Evolutionary conservation across 2,888 invertebrate species (phyloP).

Genomic region (Ectemnius cavifrons): DNA sequence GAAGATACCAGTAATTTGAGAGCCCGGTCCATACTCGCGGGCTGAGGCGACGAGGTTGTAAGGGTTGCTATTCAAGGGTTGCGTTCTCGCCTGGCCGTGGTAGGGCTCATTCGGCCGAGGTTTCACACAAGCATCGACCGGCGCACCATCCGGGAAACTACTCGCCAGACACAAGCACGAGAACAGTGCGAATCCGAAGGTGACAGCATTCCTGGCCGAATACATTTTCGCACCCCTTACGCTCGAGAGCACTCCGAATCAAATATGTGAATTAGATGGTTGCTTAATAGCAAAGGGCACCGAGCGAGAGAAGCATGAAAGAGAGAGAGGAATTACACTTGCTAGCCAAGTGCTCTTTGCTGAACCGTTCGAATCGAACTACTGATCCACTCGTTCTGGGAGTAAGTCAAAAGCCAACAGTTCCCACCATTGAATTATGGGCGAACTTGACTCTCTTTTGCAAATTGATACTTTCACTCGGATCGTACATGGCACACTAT

Average conservation of each 20-base stretch:
- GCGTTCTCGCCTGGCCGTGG: slow-evolving; percentile 86
- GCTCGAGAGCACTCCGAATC: background rate
- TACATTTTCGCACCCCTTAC: slow-evolving; percentile 26
- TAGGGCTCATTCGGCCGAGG: slow-evolving; percentile 87
- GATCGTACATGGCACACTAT: too few relatives aligned
- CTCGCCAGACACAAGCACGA: slow-evolving; percentile 60
- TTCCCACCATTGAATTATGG: slow-evolving; percentile 58
- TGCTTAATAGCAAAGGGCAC: background rate
- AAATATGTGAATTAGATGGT: too few relatives aligned
- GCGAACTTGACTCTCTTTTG: slow-evolving; percentile 58
- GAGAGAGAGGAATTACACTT: slow-evolving; percentile 9
- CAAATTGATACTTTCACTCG: slow-evolving; percentile 73
- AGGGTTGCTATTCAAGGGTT: slow-evolving; percentile 83
- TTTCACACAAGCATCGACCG: slow-evolving; percentile 89
- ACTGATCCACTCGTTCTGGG: slow-evolving; percentile 40
- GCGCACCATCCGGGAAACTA: slow-evolving; percentile 89
- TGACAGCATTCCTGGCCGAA: slow-evolving; percentile 21
- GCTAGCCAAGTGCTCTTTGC: slow-evolving; percentile 12
- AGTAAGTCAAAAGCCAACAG: slow-evolving; percentile 47
- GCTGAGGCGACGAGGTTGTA: slow-evolving; percentile 85
- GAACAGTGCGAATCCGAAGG: slow-evolving; percentile 40
- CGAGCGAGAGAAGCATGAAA: slow-evolving; percentile 10
- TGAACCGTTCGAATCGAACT: slow-evolving; percentile 63
- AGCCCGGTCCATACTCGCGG: slow-evolving; percentile 83
- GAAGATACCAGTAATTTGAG: slow-evolving; percentile 83